phyloP scores from a whole-genome alignment of 2,797 vertebrate species.

The Parauchenoglanis punctatus region DNA sequence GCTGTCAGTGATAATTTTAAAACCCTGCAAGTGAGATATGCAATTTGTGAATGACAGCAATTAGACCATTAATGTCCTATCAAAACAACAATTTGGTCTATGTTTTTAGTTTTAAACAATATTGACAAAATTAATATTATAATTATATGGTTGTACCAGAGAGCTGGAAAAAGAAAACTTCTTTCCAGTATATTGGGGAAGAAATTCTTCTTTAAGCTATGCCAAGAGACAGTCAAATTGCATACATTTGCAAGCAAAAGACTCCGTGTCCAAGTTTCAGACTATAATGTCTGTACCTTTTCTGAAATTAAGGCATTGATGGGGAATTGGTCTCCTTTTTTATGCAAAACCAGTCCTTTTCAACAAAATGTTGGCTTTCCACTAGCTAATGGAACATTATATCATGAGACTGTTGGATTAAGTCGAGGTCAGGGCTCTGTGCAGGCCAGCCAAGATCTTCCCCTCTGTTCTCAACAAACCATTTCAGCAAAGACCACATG shows the following conservation, averaged over 20 bases:
- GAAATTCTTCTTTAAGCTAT: background rate
- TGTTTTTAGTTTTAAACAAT: background rate
- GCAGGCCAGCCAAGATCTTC: background rate
- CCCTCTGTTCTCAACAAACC: background rate
- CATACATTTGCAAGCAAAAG: background rate
- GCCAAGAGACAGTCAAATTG: background rate
- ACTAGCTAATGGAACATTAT: background rate
- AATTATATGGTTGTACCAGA: background rate
- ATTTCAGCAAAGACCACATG: background rate
- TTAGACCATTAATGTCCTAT: background rate
- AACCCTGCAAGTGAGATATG: background rate
- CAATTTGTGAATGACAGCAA: background rate
- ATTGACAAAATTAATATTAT: background rate
- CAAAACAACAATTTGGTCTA: background rate
- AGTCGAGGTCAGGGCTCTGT: background rate
- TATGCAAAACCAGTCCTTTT: background rate
- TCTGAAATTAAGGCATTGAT: background rate
- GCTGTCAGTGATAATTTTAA: background rate
- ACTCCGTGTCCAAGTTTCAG: background rate
- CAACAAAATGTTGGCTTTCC: background rate
- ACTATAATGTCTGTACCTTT: background rate
- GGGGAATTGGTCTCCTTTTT: background rate
- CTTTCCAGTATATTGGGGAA: background rate
- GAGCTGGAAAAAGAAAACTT: background rate
- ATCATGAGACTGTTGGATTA: background rate